Conservation (phyloP, 2,797 vertebrate genomes). For the Pogonophryne albipinna region DNA sequence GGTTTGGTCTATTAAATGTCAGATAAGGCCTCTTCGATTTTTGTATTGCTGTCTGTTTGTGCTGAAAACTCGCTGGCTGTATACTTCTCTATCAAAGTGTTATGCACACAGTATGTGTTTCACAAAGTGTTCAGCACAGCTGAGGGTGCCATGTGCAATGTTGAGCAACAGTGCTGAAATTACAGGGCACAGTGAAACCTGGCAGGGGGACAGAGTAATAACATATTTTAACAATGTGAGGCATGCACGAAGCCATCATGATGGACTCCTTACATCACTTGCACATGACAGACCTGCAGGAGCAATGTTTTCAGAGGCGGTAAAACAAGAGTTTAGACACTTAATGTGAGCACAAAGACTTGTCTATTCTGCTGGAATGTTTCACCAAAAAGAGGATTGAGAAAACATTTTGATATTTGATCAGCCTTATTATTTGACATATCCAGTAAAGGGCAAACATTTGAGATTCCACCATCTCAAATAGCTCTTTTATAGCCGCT, state of each 20-base stretch:
- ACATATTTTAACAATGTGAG: slow-evolving; percentile 61
- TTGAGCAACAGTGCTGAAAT: slow-evolving; percentile 67
- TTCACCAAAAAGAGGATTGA: not conserved
- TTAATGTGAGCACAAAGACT: not conserved
- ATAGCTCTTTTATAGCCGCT: too few relatives aligned
- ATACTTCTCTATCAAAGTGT: not conserved
- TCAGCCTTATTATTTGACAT: not conserved
- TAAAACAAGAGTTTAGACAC: not conserved
- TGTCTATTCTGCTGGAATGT: not conserved
- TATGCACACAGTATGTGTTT: not conserved
- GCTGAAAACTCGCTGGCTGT: not conserved
- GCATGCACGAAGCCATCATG: slow-evolving; percentile 54
- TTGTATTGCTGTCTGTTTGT: not conserved
- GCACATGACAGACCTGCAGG: slow-evolving; percentile 18
- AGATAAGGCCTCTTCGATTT: not conserved
- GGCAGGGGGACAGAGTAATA: slow-evolving; percentile 33
- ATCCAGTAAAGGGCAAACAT: not conserved
- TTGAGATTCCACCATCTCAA: not conserved
- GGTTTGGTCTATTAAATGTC: not conserved
- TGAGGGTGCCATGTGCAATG: not conserved
- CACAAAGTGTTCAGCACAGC: not conserved
- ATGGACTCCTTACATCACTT: slow-evolving; percentile 34
- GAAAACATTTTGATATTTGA: not conserved
- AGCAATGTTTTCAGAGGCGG: slow-evolving; percentile 9
- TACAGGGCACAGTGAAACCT: slow-evolving; percentile 58